phyloP scores from a whole-genome alignment of 2,797 vertebrate genomes.

The Sebastes goodei region DNA sequence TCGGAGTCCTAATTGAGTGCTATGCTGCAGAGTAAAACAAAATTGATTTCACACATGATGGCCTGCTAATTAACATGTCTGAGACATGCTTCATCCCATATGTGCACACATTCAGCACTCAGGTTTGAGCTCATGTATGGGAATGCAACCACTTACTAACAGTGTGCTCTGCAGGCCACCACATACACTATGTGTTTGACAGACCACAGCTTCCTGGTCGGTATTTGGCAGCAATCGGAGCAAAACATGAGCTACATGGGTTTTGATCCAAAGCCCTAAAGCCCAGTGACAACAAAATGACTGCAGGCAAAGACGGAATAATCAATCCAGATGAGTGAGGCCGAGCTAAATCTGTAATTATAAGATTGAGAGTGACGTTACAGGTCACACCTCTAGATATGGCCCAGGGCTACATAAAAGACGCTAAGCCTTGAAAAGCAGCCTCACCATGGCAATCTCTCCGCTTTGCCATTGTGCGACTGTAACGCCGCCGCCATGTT shows the following conservation, averaged over 20 bases:
- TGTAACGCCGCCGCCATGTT: slow-evolving; percentile 55
- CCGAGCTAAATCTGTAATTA: slow-evolving; percentile 50
- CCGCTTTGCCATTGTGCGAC: slow-evolving; percentile 50
- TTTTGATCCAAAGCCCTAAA: slow-evolving; percentile 53
- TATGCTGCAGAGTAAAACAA: background rate
- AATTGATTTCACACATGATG: slow-evolving; percentile 8
- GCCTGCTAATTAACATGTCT: slow-evolving; percentile 24
- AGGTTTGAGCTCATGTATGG: slow-evolving; percentile 31
- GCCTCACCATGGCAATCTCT: slow-evolving; percentile 24
- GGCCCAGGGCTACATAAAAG: slow-evolving; percentile 46
- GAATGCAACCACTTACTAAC: slow-evolving; percentile 41
- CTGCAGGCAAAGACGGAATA: slow-evolving; percentile 45
- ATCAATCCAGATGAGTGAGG: slow-evolving; percentile 34
- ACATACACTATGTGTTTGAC: slow-evolving; percentile 51
- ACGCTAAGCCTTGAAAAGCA: slow-evolving; percentile 37
- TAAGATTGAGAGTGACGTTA: slow-evolving; percentile 41
- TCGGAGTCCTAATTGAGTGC: background rate
- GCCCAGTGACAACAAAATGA: slow-evolving; percentile 58
- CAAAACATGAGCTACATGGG: slow-evolving; percentile 40
- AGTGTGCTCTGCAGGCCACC: slow-evolving; percentile 28
- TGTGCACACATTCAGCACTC: slow-evolving; percentile 8
- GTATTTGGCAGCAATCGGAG: slow-evolving; percentile 57
- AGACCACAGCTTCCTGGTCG: slow-evolving; percentile 69
- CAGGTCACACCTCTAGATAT: slow-evolving; percentile 56
- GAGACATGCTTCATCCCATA: background rate